Evolutionary conservation across 2,113 vertebrate genomes (phyloP).

Genomic region (Bufo gargarizans): DNA sequence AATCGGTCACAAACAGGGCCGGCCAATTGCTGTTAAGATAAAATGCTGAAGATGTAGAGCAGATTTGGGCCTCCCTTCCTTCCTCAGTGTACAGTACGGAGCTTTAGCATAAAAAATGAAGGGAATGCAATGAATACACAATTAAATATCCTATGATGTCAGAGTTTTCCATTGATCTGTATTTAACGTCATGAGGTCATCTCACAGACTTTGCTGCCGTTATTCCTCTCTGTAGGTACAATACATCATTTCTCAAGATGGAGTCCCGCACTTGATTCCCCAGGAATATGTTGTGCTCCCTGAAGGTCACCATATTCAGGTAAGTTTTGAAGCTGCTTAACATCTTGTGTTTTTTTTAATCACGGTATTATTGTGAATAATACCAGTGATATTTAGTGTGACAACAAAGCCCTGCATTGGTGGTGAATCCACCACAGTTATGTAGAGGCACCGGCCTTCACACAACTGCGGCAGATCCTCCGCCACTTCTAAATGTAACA

Average conservation of each 20-base stretch:
- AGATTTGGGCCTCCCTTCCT: too few species aligned
- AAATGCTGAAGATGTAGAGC: too few species aligned
- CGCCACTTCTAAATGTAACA: too few species aligned
- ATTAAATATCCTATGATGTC: background rate
- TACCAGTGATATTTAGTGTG: background rate
- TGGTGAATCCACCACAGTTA: too few species aligned
- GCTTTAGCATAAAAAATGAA: too few species aligned
- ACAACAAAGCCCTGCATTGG: background rate
- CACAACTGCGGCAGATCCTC: too few species aligned
- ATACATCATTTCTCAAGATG: slow-evolving; percentile 95
- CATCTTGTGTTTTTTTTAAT: background rate
- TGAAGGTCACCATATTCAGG: slow-evolving; percentile 95
- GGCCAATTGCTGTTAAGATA: too few species aligned
- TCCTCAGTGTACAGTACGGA: too few species aligned
- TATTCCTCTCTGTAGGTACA: slow-evolving; percentile 79
- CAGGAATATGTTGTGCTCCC: slow-evolving; percentile 94
- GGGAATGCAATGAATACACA: background rate
- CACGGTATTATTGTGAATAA: background rate
- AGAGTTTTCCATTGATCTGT: background rate
- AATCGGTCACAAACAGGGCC: too few species aligned
- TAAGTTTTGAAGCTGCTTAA: slow-evolving; percentile 55
- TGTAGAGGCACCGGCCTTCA: too few species aligned
- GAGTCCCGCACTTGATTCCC: slow-evolving; percentile 89
- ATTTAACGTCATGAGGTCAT: background rate
- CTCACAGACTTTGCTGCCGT: background rate